Percentiles rank a stretch among this genome's conserved stretches.
These are phyloP conservation scores for Acinonyx jubatus DNA, from an alignment of 2,113 vertebrate species.

Conservation along the genomic window DNA sequence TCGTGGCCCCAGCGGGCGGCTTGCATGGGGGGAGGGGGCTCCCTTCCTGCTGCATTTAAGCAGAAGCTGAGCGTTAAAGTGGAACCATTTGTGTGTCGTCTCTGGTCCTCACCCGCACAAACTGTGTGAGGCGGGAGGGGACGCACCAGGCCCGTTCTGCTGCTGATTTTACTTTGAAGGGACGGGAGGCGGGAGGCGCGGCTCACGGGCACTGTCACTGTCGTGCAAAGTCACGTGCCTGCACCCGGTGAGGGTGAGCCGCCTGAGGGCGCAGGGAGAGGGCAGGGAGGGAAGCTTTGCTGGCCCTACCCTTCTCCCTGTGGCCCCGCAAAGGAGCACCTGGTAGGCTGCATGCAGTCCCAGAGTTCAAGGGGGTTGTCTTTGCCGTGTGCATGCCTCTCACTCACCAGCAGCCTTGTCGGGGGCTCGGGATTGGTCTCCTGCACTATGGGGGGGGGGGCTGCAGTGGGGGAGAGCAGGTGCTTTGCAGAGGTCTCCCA, in stretches of 20 bases:
- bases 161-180: not conserved
- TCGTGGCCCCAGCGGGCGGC: not conserved
- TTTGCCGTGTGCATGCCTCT: accelerated
- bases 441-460: not conserved
- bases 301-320: not conserved
- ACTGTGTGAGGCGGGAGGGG: not conserved
- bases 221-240: accelerated
- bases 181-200: not conserved
- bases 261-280: not conserved
- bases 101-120: not conserved
- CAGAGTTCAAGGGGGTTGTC: not conserved
- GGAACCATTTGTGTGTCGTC: not conserved
- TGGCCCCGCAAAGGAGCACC: not conserved
- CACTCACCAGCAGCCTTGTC: not conserved
- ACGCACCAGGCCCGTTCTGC: not conserved
- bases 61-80: not conserved
- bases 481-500: not conserved
- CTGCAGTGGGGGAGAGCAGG: not conserved
- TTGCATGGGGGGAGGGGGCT: not conserved
- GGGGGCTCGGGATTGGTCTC: not conserved
- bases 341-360: not conserved
- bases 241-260: too few relatives aligned
- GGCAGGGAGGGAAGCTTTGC: not conserved
- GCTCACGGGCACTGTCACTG: too few relatives aligned
- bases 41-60: not conserved